A percentile compares a stretch with the other conserved stretches of the same genome.
Conservation (phyloP, 2,113 vertebrate species). For the Bufo gargarizans region DNA sequence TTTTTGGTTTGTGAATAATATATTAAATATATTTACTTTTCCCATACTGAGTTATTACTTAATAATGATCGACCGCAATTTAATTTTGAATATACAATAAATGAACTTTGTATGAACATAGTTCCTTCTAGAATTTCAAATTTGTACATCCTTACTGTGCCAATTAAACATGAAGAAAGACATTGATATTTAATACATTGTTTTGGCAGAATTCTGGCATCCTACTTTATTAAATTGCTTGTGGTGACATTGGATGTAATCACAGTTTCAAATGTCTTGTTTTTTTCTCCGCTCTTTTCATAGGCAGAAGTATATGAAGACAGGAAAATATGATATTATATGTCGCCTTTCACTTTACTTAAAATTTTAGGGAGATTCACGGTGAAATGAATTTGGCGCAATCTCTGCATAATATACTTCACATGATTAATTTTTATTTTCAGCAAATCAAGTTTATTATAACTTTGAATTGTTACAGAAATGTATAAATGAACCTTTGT, state of each 20-base stretch:
- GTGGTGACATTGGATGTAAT: slow-evolving; percentile 50
- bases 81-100: slow-evolving; percentile 21
- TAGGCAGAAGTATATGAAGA: slow-evolving; percentile 39
- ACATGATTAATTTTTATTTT: background rate
- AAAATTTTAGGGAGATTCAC: background rate
- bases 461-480: background rate
- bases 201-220: slow-evolving; percentile 58
- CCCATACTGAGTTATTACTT: background rate
- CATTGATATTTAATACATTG: slow-evolving; percentile 53
- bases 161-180: slow-evolving; percentile 61
- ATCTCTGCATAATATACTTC: slow-evolving; percentile 22
- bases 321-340: slow-evolving; percentile 38
- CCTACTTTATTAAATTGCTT: slow-evolving; percentile 59
- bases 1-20: background rate
- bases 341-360: slow-evolving; percentile 16
- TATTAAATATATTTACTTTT: slow-evolving; percentile 8
- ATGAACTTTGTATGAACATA: background rate
- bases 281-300: slow-evolving; percentile 34
- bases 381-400: background rate
- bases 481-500: background rate
- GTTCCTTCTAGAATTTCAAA: slow-evolving; percentile 58
- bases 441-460: background rate
- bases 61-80: background rate
- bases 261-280: slow-evolving; percentile 54
- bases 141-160: slow-evolving; percentile 55